Evolutionary conservation across 2,797 vertebrate species (phyloP).

Genomic region (Cyclura pinguis): DNA sequence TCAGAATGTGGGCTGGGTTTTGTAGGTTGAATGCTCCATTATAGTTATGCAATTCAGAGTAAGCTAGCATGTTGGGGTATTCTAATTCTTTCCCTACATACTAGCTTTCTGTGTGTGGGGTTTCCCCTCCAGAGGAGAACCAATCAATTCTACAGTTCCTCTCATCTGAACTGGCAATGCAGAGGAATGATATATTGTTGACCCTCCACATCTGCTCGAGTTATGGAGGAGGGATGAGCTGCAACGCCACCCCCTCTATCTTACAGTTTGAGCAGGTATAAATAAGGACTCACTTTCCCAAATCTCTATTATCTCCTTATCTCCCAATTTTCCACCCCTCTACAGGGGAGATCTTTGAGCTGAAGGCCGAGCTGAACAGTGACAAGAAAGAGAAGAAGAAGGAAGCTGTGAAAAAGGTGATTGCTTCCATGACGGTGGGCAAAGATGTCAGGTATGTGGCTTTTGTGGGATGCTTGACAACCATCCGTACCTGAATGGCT

Average conservation of each 20-base stretch:
- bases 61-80: neutral
- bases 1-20: neutral
- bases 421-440: slow-evolving; percentile 97
- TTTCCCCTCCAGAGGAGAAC: neutral
- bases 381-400: slow-evolving; percentile 99
- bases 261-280: too few relatives aligned
- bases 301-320: neutral
- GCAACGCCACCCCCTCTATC: too few relatives aligned
- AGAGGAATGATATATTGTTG: too few relatives aligned
- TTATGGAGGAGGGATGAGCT: too few relatives aligned
- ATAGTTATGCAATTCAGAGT: neutral
- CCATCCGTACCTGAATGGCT: neutral
- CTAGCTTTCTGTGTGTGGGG: neutral
- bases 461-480: too few relatives aligned
- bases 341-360: slow-evolving; percentile 96
- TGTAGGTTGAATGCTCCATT: neutral
- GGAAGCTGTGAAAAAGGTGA: slow-evolving; percentile 98
- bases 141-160: too few relatives aligned
- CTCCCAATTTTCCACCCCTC: slow-evolving; percentile 8
- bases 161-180: too few relatives aligned
- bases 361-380: slow-evolving; percentile 98
- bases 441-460: slow-evolving; percentile 95
- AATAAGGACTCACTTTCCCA: neutral
- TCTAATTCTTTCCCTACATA: neutral
- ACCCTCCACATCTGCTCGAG: too few relatives aligned